Conservation (phyloP, 2,113 vertebrate species). For the Stomatorhinus ivindoensis region DNA sequence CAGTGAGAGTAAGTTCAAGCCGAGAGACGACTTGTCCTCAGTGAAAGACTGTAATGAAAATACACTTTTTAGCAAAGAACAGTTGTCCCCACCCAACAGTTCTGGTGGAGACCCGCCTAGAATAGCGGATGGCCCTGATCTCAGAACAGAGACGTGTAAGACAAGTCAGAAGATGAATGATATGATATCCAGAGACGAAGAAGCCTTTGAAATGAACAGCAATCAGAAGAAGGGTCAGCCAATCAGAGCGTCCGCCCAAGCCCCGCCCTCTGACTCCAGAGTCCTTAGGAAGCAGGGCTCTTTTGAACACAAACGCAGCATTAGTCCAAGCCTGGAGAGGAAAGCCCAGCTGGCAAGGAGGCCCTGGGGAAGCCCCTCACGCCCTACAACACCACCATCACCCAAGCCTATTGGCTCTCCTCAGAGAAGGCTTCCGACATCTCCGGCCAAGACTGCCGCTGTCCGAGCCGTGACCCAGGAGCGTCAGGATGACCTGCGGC, state of each 20-base stretch:
- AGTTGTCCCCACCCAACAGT: not conserved
- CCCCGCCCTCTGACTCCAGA: conserved; percentile 40
- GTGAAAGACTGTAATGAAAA: not conserved
- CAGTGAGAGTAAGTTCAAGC: conserved; percentile 1
- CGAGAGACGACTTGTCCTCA: not conserved
- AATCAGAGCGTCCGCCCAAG: conserved; percentile 26
- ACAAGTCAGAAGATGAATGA: conserved; percentile 38
- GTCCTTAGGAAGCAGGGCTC: conserved; percentile 40
- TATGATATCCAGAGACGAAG: conserved; percentile 50
- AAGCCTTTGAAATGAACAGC: conserved; percentile 27
- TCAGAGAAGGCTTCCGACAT: conserved; percentile 36
- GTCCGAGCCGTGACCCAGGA: conserved; percentile 41
- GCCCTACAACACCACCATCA: conserved; percentile 36
- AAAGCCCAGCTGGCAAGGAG: conserved; percentile 34
- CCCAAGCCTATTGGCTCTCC: conserved; percentile 51
- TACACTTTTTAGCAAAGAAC: not conserved
- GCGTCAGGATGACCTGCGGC: conserved; percentile 48
- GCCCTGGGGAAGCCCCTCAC: conserved; percentile 57
- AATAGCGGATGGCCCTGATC: not conserved
- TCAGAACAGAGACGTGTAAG: conserved; percentile 2
- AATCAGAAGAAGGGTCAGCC: conserved; percentile 29
- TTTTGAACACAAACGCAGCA: conserved; percentile 42
- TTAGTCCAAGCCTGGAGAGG: conserved; percentile 48
- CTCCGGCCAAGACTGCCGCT: conserved; percentile 31
- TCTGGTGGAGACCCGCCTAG: not conserved